A percentile compares a stretch with the other conserved stretches of the same genome.
Evolutionary conservation across 2,797 vertebrate species (phyloP).

Genomic region (Falco peregrinus): DNA sequence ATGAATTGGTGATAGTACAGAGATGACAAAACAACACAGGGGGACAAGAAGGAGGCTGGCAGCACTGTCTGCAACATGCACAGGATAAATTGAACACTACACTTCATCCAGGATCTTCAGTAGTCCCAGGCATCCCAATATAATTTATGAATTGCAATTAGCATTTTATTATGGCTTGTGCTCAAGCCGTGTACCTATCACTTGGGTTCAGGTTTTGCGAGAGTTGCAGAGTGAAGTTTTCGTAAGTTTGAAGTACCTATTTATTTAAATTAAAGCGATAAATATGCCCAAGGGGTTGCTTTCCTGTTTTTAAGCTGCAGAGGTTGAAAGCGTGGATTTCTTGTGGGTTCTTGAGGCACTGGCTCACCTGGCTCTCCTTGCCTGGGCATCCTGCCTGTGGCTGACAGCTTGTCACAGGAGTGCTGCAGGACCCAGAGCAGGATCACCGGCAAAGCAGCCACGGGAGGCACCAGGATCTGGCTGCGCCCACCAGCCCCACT

Average conservation of each 20-base stretch:
- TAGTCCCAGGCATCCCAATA: not conserved
- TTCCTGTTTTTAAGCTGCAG: not conserved
- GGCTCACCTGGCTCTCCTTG: not conserved
- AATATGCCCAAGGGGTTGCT: not conserved
- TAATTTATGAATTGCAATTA: constrained; percentile 64
- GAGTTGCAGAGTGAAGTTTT: not conserved
- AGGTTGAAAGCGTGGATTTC: not conserved
- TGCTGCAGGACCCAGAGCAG: not conserved
- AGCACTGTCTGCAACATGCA: not conserved
- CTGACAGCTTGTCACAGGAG: not conserved
- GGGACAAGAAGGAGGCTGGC: constrained; percentile 61
- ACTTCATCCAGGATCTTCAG: constrained; percentile 53
- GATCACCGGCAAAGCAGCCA: not conserved
- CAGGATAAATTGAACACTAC: constrained; percentile 51
- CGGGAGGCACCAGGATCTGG: not conserved
- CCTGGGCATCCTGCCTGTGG: not conserved
- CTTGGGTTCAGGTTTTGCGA: not conserved
- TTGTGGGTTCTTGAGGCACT: fast-evolving
- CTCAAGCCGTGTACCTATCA: not conserved
- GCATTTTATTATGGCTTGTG: not conserved
- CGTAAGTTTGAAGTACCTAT: not conserved
- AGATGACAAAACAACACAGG: constrained; percentile 69
- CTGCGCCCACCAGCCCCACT: not conserved
- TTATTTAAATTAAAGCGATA: not conserved
- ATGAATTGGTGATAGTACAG: constrained; percentile 67